These are phyloP conservation scores for Notoglanidium macrostoma DNA, from an alignment of 2,797 vertebrate species.

Conservation along the genomic window DNA sequence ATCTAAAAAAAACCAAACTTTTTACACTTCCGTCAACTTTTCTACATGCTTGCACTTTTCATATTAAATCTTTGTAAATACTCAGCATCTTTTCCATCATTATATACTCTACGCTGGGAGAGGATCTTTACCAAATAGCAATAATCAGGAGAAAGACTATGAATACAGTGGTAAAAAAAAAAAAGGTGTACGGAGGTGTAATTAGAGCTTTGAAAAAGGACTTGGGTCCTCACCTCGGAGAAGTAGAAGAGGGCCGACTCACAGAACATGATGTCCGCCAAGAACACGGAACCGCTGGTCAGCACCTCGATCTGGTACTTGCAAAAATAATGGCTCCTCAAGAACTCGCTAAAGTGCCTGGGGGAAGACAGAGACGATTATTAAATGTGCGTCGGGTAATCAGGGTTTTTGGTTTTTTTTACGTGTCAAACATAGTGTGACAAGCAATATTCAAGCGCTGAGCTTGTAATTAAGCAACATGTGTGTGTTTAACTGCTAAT, in stretches of 20 bases:
- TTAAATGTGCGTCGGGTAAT: background rate
- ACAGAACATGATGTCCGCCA: slow-evolving; percentile 97
- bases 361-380: slow-evolving; percentile 50
- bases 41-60: background rate
- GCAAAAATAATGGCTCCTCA: slow-evolving; percentile 98
- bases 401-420: no score
- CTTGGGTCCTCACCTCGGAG: slow-evolving; percentile 85
- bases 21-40: background rate
- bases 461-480: background rate
- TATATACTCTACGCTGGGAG: background rate
- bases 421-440: background rate
- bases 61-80: background rate
- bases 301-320: slow-evolving; percentile 99
- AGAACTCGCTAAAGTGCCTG: slow-evolving; percentile 97
- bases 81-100: slow-evolving; percentile 14
- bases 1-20: background rate
- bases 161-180: background rate
- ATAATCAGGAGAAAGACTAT: background rate
- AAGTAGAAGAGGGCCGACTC: slow-evolving; percentile 99
- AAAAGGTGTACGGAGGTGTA: background rate
- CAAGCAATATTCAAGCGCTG: background rate
- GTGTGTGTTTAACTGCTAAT: background rate
- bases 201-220: background rate
- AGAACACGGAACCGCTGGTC: slow-evolving; percentile 96
- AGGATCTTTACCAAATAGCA: background rate